Evolutionary conservation across 2,113 vertebrate genomes (phyloP), one percentile per base, ranked within the genome.

Genomic region (Hemicordylus capensis): DNA sequence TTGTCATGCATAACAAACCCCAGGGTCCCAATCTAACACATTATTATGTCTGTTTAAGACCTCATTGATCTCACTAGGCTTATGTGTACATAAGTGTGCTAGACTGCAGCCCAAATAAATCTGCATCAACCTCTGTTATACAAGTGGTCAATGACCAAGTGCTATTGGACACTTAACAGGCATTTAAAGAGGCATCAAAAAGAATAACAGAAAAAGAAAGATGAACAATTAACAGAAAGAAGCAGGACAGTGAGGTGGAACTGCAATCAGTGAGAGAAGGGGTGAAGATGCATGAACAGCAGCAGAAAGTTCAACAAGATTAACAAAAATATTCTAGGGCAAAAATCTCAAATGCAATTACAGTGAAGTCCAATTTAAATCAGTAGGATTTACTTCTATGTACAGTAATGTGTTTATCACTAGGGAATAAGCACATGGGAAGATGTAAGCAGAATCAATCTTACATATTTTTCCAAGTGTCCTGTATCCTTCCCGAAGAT

Each of bases 401-500:
- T 54, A n/a, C n/a, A n/a, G n/a, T n/a, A 66, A 66, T 54, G 48
- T 46, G 37, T 70, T 78, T 58, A 70, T 37, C 48, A 67, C 26
- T 42, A 66, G 46, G 48, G 51, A 17, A 44, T 39, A 72, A 82
- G 69, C 69, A 61, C 24, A 83, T 61, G 56, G 44, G 42, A 80
- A 80, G 54, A 80, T 80, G 56, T 56, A 85, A 72, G 42, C 17
- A 58, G 76, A 85, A 85, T 73, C 56, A 44, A 48, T 85, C 84
- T 85, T 85, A 85, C 84, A 85, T 79, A 85, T 80, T 80, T 85
- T 85, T 48, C 84, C 84, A 73, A 85, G 76, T 19, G 76, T 54
- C 61, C 84, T 85, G 84, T 85, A 85, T 85, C 84, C 84, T 85
- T 85, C 84, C 44, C 84, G 84, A 63, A 85, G 84, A 85, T 85